phyloP scores from a whole-genome alignment of 2,797 vertebrate genomes.

The Betta splendens region DNA sequence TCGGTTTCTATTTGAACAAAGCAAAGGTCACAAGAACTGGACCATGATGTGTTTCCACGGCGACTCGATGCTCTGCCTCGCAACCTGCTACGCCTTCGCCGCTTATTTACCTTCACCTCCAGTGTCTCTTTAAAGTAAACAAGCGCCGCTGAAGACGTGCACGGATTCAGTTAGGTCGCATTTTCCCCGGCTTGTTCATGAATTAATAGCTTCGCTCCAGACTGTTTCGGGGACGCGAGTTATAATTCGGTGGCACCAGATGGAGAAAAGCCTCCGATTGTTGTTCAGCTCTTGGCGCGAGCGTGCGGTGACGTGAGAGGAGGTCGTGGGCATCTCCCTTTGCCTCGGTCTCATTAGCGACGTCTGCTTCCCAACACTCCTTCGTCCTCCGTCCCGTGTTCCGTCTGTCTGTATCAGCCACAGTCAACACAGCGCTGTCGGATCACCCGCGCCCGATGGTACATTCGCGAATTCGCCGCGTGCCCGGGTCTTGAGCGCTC shows the following conservation, averaged over 20 bases:
- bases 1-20: conserved; percentile 7
- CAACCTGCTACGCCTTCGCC: neutral
- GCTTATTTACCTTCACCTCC: neutral
- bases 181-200: neutral
- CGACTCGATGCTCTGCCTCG: no score
- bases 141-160: no score
- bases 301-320: conserved; percentile 5
- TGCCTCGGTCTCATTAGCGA: conserved; percentile 16
- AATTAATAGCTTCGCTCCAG: conserved; percentile 2
- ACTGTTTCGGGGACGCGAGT: conserved; percentile 13
- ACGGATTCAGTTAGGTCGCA: neutral
- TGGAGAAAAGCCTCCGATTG: conserved; percentile 26
- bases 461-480: conserved; percentile 21
- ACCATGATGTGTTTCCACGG: no score
- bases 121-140: neutral
- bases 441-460: conserved; percentile 39
- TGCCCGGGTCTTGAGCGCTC: conserved; percentile 8
- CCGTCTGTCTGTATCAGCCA: no score
- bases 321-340: conserved; percentile 16
- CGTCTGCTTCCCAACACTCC: conserved; percentile 13
- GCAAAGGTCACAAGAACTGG: no score
- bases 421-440: no score
- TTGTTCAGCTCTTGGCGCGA: conserved; percentile 23
- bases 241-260: conserved; percentile 39
- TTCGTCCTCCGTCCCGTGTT: neutral